Conservation (phyloP, 2,797 vertebrate species). For the Crocodylus rhombifer region DNA sequence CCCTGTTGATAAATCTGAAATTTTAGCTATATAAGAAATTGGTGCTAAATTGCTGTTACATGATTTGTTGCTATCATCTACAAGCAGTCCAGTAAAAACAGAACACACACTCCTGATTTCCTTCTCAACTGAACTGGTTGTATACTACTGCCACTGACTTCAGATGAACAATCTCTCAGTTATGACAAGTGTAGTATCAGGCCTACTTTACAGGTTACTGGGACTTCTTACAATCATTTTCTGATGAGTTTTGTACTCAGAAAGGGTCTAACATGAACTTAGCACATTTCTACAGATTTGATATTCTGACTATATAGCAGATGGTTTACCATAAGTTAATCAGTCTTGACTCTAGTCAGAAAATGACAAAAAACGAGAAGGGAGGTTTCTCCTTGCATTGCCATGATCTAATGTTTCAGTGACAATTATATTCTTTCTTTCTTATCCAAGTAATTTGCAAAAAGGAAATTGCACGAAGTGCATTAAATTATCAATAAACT, state of each 20-base stretch:
- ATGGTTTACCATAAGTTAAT: not conserved
- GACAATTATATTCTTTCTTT: too few relatives aligned
- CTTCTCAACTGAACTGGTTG: not conserved
- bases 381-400: not conserved
- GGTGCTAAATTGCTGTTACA: not conserved
- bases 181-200: not conserved
- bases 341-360: not conserved
- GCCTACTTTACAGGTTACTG: not conserved
- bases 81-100: not conserved
- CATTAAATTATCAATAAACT: fast-evolving
- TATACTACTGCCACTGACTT: not conserved
- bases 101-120: not conserved
- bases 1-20: not conserved
- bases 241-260: not conserved
- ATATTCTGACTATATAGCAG: not conserved
- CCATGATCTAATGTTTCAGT: too few relatives aligned
- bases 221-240: not conserved
- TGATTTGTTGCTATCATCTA: not conserved
- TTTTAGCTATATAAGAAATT: not conserved
- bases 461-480: not conserved
- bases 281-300: not conserved
- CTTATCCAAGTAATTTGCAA: too few relatives aligned
- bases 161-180: not conserved
- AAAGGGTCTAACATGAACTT: not conserved
- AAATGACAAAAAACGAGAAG: not conserved